These are phyloP conservation scores for Threskiornis aethiopicus DNA, from an alignment of 2,797 vertebrate species.

Conservation along the genomic window DNA sequence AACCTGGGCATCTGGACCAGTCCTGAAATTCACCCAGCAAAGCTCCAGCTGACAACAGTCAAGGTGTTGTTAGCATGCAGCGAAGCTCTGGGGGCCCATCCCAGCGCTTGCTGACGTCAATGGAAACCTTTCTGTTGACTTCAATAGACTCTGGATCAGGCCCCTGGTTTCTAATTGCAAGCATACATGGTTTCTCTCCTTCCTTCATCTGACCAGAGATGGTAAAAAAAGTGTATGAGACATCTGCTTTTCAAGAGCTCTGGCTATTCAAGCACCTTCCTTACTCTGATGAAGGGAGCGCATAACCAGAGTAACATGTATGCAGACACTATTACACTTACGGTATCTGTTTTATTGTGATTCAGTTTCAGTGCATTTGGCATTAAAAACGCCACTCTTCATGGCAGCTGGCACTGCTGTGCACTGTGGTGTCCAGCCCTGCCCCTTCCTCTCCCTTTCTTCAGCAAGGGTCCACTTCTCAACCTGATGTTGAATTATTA, in stretches of 20 bases:
- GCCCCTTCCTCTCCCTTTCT: neutral
- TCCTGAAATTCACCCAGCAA: neutral
- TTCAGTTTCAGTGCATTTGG: neutral
- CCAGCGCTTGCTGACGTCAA: neutral
- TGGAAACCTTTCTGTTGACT: conserved; percentile 22
- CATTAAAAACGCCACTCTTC: rapidly evolving
- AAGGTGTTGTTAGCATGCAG: neutral
- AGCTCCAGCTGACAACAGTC: neutral
- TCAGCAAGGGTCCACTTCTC: neutral
- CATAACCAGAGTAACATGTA: neutral
- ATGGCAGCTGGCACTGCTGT: neutral
- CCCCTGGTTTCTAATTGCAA: neutral
- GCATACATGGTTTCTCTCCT: neutral
- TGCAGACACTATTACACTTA: neutral
- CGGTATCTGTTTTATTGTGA: neutral
- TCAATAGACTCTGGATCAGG: neutral
- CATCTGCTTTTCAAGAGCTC: neutral
- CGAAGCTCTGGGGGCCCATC: neutral
- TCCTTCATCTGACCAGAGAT: neutral
- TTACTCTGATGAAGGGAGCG: rapidly evolving
- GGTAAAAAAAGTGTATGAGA: rapidly evolving
- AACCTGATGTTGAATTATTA: neutral
- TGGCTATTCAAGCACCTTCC: neutral
- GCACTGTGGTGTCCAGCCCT: neutral
- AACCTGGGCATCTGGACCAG: neutral